These are phyloP conservation scores for Phocoena sinus DNA, from an alignment of 2,113 vertebrate genomes.

Conservation along the genomic window DNA sequence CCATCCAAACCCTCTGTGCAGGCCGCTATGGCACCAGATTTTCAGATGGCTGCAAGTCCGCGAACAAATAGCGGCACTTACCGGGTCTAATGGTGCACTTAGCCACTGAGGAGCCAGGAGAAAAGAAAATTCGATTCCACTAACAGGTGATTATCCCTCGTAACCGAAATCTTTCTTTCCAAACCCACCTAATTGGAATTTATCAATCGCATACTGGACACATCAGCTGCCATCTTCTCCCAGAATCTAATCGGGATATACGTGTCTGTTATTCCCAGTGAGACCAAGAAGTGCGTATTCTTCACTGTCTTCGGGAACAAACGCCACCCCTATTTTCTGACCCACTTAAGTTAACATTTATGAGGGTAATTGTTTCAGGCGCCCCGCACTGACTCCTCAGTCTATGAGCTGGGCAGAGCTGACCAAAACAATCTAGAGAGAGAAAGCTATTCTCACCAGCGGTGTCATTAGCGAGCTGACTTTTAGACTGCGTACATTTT, in stretches of 20 bases:
- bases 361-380: neutral
- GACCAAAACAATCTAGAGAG: neutral
- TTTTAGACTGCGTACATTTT: neutral
- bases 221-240: rapidly evolving
- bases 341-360: neutral
- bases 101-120: neutral
- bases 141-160: neutral
- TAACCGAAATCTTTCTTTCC: neutral
- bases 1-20: neutral
- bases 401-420: neutral
- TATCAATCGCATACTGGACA: neutral
- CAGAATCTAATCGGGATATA: rapidly evolving
- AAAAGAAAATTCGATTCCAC: neutral
- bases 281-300: rapidly evolving
- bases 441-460: neutral
- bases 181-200: neutral
- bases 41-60: neutral
- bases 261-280: rapidly evolving
- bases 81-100: neutral
- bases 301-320: neutral
- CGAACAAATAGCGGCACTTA: no score
- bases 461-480: neutral
- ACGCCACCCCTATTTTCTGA: neutral
- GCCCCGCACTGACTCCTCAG: rapidly evolving
- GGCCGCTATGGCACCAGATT: neutral